These are phyloP conservation scores for Gallirallus australis DNA, from an alignment of 2,797 vertebrate genomes.

Conservation along the genomic window DNA sequence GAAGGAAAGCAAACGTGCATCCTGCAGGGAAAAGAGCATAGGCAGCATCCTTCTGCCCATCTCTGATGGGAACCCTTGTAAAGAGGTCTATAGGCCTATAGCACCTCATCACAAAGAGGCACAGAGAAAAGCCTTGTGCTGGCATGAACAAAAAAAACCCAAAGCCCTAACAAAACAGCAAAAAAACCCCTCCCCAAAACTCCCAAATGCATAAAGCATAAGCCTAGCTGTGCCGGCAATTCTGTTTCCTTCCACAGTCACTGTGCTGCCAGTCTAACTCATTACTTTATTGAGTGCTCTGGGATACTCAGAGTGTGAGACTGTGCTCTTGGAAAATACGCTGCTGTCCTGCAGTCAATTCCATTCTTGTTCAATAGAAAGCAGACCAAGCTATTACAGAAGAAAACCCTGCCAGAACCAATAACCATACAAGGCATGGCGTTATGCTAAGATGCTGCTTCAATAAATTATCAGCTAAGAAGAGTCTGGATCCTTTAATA, in stretches of 20 bases:
- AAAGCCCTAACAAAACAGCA: not conserved
- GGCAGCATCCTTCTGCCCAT: not conserved
- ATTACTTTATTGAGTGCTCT: constrained; percentile 40
- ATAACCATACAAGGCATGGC: not conserved
- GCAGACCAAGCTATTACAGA: constrained; percentile 12
- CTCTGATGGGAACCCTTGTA: not conserved
- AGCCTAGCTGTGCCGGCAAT: constrained; percentile 18
- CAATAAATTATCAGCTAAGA: constrained; percentile 50
- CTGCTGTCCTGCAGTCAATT: constrained; percentile 3
- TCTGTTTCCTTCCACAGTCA: not conserved
- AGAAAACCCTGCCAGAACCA: constrained; percentile 49
- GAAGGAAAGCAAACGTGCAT: not conserved
- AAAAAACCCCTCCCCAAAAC: not conserved
- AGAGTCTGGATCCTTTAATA: constrained; percentile 34
- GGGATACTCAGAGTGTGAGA: not conserved
- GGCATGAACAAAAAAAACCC: not conserved
- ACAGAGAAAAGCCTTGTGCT: rapidly evolving
- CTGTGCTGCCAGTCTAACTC: not conserved
- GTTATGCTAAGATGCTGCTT: constrained; percentile 29
- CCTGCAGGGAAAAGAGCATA: not conserved
- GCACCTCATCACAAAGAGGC: not conserved
- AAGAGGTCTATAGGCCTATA: rapidly evolving
- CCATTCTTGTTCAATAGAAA: constrained; percentile 18
- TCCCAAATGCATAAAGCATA: not conserved
- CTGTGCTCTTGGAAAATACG: not conserved